Conservation (phyloP, 2,888 invertebrate genomes). For the Dynastes tityus region DNA sequence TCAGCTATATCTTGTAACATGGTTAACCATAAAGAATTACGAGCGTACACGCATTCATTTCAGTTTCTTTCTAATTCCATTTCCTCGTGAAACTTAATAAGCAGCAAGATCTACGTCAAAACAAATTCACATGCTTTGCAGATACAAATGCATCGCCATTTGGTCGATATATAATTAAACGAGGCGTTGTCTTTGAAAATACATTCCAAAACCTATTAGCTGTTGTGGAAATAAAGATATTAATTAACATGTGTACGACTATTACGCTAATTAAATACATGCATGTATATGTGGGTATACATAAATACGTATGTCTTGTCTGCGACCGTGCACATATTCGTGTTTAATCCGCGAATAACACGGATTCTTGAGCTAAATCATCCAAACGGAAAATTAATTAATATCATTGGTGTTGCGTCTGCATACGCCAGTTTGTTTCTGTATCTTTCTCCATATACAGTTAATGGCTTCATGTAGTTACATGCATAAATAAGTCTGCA, state of each 20-base stretch:
- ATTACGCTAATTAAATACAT: conserved; percentile 39
- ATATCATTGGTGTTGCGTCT: conserved; percentile 40
- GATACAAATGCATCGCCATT: not conserved
- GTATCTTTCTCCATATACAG: conserved; percentile 35
- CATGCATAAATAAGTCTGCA: conserved; percentile 35
- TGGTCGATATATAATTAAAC: conserved; percentile 35
- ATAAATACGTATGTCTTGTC: not conserved
- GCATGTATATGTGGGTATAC: conserved; percentile 17
- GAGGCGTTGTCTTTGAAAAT: conserved; percentile 34
- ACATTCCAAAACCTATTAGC: conserved; percentile 25
- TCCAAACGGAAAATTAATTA: conserved; percentile 43
- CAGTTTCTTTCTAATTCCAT: not conserved
- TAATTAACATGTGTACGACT: conserved; percentile 44
- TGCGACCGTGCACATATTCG: not conserved
- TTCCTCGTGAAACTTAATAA: not conserved
- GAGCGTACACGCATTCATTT: too few species aligned
- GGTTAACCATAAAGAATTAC: too few species aligned
- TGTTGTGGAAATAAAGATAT: conserved; percentile 40
- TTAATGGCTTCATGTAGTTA: conserved; percentile 35
- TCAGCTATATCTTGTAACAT: too few species aligned
- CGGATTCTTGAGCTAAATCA: conserved; percentile 31
- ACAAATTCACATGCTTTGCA: conserved; percentile 4
- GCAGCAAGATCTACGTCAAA: not conserved
- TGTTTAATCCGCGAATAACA: conserved; percentile 40
- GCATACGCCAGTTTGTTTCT: conserved; percentile 30